A percentile compares a stretch with the other conserved stretches of the same genome.
Evolutionary conservation across 2,888 invertebrate genomes (phyloP).

Genomic region (Ophion costatus): DNA sequence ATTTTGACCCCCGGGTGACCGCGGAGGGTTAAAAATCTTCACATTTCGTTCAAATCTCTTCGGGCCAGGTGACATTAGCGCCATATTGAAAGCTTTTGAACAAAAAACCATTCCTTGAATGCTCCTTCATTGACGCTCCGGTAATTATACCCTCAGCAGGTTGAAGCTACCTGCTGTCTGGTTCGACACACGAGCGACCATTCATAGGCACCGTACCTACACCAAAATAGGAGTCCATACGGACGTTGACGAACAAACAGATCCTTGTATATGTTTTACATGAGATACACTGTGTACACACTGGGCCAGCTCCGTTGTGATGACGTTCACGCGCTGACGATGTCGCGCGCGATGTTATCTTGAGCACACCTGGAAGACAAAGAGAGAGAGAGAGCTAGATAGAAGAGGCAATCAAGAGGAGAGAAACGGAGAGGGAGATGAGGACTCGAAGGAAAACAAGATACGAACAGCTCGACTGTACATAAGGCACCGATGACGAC

Average conservation of each 20-base stretch:
- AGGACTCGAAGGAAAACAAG: background rate
- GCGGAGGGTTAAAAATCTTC: too few species aligned
- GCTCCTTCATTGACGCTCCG: constrained; percentile 7
- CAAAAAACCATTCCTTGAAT: too few species aligned
- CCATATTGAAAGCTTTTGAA: too few species aligned
- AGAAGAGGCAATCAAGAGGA: background rate
- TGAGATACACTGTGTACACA: constrained; percentile 23
- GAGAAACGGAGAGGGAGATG: background rate
- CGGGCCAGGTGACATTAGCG: too few species aligned
- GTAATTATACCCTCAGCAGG: constrained; percentile 1
- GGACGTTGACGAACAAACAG: constrained; percentile 2
- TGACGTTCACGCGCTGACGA: constrained; percentile 29
- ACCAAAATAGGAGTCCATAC: constrained; percentile 10
- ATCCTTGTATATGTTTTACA: constrained; percentile 8
- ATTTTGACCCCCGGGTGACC: too few species aligned
- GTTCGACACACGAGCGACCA: background rate
- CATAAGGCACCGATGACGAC: background rate
- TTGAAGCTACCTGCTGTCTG: constrained; percentile 24
- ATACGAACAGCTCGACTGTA: background rate
- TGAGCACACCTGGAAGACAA: constrained; percentile 38
- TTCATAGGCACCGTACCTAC: constrained; percentile 16
- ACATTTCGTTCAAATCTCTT: too few species aligned
- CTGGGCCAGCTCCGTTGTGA: constrained; percentile 8
- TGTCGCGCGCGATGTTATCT: constrained; percentile 28
- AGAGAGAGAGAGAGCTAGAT: background rate